phyloP scores from a whole-genome alignment of 2,888 invertebrate genomes.

The Tachystola acroxantha region DNA sequence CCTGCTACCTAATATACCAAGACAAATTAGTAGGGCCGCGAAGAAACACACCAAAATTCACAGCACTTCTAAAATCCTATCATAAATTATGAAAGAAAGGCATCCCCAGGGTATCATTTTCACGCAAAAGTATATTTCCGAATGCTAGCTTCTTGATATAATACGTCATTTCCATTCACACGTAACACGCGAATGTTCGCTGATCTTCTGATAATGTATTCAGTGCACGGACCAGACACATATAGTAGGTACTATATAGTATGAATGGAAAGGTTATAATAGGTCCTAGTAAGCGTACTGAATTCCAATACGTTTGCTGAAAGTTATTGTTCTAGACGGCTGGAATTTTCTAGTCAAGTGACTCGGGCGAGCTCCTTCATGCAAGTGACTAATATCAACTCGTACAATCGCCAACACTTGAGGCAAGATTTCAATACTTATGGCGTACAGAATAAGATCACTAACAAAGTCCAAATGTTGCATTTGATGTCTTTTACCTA shows the following conservation, averaged over 20 bases:
- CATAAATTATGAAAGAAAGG: constrained; percentile 9
- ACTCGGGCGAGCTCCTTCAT: too few relatives aligned
- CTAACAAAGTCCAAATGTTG: too few relatives aligned
- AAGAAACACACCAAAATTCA: too few relatives aligned
- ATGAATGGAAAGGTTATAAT: not conserved
- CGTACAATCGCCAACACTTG: too few relatives aligned
- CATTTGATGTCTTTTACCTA: too few relatives aligned
- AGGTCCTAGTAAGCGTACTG: not conserved
- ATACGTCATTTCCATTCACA: constrained; percentile 39
- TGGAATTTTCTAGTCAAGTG: too few relatives aligned
- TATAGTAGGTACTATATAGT: constrained; percentile 1
- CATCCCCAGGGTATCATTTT: constrained; percentile 11
- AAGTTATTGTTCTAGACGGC: not conserved
- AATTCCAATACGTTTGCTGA: not conserved
- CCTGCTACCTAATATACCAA: too few relatives aligned
- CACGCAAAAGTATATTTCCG: constrained; percentile 20
- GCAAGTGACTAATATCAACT: too few relatives aligned
- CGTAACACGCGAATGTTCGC: constrained; percentile 32
- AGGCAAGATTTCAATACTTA: too few relatives aligned
- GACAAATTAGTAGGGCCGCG: too few relatives aligned
- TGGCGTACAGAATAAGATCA: too few relatives aligned
- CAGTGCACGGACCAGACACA: constrained; percentile 22
- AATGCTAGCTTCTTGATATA: constrained; percentile 33
- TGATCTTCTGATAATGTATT: constrained; percentile 35
- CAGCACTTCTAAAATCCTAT: constrained; percentile 6